Percentiles rank a stretch among this genome's conserved stretches.
Evolutionary conservation across 2,113 vertebrate genomes (phyloP).

Genomic region (Oophaga pumilio): DNA sequence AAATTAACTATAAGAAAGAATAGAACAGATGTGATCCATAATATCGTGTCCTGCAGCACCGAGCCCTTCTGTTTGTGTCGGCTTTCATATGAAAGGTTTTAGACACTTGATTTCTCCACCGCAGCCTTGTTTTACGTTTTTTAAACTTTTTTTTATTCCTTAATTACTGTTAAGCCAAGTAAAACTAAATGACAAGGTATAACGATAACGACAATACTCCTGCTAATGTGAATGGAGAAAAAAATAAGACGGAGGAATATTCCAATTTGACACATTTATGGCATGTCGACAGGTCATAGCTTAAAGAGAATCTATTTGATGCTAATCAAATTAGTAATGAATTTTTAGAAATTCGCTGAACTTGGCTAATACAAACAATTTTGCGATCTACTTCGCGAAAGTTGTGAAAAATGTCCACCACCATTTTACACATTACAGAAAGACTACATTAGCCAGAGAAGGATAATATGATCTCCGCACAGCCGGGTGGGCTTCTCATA

Average conservation of each 20-base stretch:
- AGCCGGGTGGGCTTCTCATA: too few species aligned
- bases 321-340: too few species aligned
- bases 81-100: constrained; percentile 57
- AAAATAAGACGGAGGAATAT: neutral
- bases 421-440: too few species aligned
- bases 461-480: too few species aligned
- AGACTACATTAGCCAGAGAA: too few species aligned
- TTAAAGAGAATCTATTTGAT: too few species aligned
- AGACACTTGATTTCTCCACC: neutral
- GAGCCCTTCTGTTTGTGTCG: constrained; percentile 62
- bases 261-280: too few species aligned
- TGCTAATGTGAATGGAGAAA: neutral
- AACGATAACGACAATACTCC: neutral
- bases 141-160: neutral
- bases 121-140: neutral
- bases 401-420: too few species aligned
- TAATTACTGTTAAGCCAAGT: constrained; percentile 4
- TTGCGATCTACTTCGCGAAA: too few species aligned
- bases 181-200: neutral
- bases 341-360: too few species aligned
- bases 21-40: constrained; percentile 56
- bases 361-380: too few species aligned
- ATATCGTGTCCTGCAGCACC: constrained; percentile 60
- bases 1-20: constrained; percentile 52
- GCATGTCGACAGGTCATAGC: too few species aligned